Evolutionary conservation across 2,888 invertebrate genomes (phyloP), one percentile per base, ranked within the genome.

Genomic region (Lutraria lutraria): DNA sequence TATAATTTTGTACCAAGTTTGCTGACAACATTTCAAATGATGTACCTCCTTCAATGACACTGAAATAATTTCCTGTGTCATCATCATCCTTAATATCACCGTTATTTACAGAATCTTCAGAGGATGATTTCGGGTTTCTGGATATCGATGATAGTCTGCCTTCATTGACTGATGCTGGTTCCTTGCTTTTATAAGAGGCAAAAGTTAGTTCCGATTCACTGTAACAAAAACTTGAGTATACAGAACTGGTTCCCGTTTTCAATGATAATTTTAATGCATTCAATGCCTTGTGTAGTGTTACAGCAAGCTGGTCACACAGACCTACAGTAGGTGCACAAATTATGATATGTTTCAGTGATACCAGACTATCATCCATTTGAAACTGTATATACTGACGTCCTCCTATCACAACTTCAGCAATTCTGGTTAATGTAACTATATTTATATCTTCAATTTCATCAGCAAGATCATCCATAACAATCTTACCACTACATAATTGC

Each of bases 311-410:
- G 72, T 90, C 89, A 88, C 93, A 93, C 4, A 94, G 80, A 25
- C 93, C 92, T n/a, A 92, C 90, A 13, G 93, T 93, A 43, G 93
- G 93, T 63, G 93, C 93, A 90, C 93, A 92, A 43, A 94, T 68
- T 31, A 92, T 82, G 29, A 91, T 54, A 79, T 92, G 89, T 54
- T 91, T 92, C 25, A 90, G 54, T 16, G 60, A 43, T 21, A 63
- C 21, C 10, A 53, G 25, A 21, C 16, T 6, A 43, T 72, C 60
- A 16, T 34, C 34, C 0, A 91, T 10, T 43, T 86, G 81, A 0
- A 92, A 29, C 53, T 90, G 89, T 25, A 89, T 85, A 79, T 81
- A 91, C 19, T 63, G 80, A n/a, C 85, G 63, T n/a, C 91, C 90
- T n/a, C 91, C 90, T 63, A 92, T 86, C 16, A 81, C 60, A n/a